Conservation (phyloP, 2,113 vertebrate genomes). For the Cavia aperea region DNA sequence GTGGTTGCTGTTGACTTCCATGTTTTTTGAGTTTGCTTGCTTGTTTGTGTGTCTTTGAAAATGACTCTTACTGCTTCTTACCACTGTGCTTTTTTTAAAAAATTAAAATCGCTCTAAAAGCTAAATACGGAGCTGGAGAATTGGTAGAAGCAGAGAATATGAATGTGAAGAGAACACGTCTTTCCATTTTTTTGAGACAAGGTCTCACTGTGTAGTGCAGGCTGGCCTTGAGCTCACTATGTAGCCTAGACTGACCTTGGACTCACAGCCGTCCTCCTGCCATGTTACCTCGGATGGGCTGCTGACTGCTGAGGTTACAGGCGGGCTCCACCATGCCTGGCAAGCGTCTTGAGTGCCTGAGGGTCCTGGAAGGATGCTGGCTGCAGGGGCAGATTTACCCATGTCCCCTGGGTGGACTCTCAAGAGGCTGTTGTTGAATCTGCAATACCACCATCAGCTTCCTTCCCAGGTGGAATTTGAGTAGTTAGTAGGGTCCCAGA, state of each 20-base stretch:
- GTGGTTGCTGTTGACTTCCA: not conserved
- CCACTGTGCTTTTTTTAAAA: not conserved
- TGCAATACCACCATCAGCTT: constrained; percentile 29
- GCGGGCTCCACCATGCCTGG: not conserved
- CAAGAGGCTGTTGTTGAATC: constrained; percentile 35
- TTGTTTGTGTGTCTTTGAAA: not conserved
- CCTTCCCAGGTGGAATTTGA: constrained; percentile 50
- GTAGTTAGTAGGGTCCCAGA: not conserved
- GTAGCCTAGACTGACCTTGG: not conserved
- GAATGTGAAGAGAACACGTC: not conserved
- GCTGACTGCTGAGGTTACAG: not conserved
- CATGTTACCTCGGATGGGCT: not conserved
- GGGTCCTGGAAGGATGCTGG: constrained; percentile 1
- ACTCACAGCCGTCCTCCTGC: not conserved
- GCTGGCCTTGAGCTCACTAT: not conserved
- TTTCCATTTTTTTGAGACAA: not conserved
- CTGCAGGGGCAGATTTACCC: not conserved
- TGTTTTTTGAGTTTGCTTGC: not conserved
- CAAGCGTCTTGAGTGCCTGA: not conserved
- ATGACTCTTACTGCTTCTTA: not conserved
- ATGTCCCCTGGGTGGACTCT: not conserved
- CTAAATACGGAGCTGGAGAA: not conserved
- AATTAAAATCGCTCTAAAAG: not conserved
- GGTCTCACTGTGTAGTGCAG: not conserved
- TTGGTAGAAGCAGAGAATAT: not conserved